A percentile compares a stretch with the other conserved stretches of the same genome.
phyloP scores from a whole-genome alignment of 2,888 invertebrate genomes.

The Brenthis ino region DNA sequence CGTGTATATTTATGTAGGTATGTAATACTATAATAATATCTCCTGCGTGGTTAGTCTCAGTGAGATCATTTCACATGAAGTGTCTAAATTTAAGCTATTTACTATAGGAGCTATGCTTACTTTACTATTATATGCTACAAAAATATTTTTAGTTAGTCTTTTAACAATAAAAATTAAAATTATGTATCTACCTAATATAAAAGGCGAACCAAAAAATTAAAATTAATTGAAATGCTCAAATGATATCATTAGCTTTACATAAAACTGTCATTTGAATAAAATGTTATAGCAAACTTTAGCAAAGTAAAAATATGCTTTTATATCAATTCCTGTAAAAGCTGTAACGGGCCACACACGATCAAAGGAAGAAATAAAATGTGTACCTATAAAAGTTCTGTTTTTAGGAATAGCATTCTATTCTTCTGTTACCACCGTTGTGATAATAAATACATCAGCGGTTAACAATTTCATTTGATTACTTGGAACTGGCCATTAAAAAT shows the following conservation, averaged over 20 bases:
- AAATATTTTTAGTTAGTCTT: too few relatives aligned
- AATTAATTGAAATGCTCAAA: too few relatives aligned
- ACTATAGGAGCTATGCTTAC: too few relatives aligned
- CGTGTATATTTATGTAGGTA: too few relatives aligned
- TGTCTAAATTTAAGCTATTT: too few relatives aligned
- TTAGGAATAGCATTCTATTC: constrained; percentile 68
- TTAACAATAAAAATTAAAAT: too few relatives aligned
- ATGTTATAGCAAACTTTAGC: constrained; percentile 16
- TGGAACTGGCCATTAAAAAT: constrained; percentile 49
- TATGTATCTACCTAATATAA: too few relatives aligned
- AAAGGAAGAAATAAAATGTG: constrained; percentile 58
- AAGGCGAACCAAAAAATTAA: too few relatives aligned
- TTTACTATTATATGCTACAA: too few relatives aligned
- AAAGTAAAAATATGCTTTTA: constrained; percentile 19
- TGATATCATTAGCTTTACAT: background rate
- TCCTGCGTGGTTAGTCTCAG: too few relatives aligned
- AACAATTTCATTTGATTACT: constrained; percentile 62
- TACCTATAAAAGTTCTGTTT: constrained; percentile 68
- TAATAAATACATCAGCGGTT: constrained; percentile 75
- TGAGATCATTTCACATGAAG: too few relatives aligned
- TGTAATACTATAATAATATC: too few relatives aligned
- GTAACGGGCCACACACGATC: constrained; percentile 72
- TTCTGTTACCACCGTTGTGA: constrained; percentile 60
- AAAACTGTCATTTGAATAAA: constrained; percentile 2
- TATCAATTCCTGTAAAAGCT: constrained; percentile 31